A percentile compares a stretch with the other conserved stretches of the same genome.
These are phyloP conservation scores for Oreochromis mossambicus DNA, from an alignment of 2,797 vertebrate genomes.

Conservation along the genomic window DNA sequence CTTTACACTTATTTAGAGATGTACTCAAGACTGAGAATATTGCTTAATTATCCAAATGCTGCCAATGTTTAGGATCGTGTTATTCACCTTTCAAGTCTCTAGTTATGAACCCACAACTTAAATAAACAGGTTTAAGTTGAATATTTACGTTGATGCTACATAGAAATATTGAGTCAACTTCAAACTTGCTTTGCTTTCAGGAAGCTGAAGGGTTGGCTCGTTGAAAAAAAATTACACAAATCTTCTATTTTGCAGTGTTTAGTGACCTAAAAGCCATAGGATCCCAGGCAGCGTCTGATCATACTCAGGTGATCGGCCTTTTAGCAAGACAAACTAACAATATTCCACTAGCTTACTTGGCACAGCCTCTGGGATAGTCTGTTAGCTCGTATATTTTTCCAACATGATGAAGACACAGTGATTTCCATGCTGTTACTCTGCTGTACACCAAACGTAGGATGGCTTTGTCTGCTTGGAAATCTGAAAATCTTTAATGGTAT, in stretches of 20 bases:
- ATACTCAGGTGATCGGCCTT: not conserved
- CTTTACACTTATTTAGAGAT: not conserved
- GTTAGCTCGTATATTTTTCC: not conserved
- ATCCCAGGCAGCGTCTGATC: not conserved
- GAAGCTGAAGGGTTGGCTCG: not conserved
- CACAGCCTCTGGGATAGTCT: not conserved
- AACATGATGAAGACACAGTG: rapidly evolving
- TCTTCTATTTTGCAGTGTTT: not conserved
- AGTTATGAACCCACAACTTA: not conserved
- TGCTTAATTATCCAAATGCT: not conserved
- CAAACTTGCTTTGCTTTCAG: not conserved
- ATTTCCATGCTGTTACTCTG: rapidly evolving
- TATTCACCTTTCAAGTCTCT: not conserved
- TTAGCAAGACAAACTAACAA: not conserved
- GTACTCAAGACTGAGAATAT: not conserved
- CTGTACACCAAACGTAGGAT: rapidly evolving
- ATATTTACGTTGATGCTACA: not conserved
- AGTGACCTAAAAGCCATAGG: not conserved
- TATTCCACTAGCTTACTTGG: rapidly evolving
- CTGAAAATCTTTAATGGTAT: not conserved
- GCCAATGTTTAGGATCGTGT: not conserved
- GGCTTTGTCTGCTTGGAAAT: not conserved
- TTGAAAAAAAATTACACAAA: not conserved
- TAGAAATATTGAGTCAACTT: not conserved
- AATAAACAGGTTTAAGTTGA: not conserved